phyloP scores from a whole-genome alignment of 2,888 invertebrate genomes.

The Meganola albula region DNA sequence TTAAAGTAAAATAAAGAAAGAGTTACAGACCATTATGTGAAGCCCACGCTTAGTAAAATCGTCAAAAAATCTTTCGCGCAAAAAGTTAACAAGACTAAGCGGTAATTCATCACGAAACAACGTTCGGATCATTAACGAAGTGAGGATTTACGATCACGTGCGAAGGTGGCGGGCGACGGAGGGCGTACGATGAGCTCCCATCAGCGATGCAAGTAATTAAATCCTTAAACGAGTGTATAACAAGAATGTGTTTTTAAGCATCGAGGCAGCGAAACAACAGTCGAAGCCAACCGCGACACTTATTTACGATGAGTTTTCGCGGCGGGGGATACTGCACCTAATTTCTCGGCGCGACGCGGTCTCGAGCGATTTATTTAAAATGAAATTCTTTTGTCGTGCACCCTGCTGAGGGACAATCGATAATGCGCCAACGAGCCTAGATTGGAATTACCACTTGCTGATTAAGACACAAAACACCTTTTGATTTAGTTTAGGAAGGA shows the following conservation, averaged over 20 bases:
- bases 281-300: conserved; percentile 55
- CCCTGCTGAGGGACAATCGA: conserved; percentile 70
- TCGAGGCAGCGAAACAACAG: conserved; percentile 44
- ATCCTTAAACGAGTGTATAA: conserved; percentile 73
- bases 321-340: conserved; percentile 71
- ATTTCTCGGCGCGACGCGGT: conserved; percentile 72
- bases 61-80: conserved; percentile 55
- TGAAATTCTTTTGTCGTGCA: conserved; percentile 65
- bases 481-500: conserved; percentile 40
- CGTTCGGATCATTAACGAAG: conserved; percentile 66
- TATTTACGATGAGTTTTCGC: conserved; percentile 75
- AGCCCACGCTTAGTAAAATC: conserved; percentile 60
- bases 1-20: too few species aligned
- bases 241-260: conserved; percentile 66
- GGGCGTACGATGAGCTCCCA: conserved; percentile 34
- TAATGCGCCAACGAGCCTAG: conserved; percentile 61
- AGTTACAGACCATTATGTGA: conserved; percentile 56
- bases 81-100: conserved; percentile 64
- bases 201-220: conserved; percentile 71
- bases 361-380: conserved; percentile 73
- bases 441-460: conserved; percentile 52
- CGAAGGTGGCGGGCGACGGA: conserved; percentile 33
- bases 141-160: conserved; percentile 71
- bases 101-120: conserved; percentile 65
- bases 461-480: conserved; percentile 66